Percentiles rank a stretch among this genome's conserved stretches.
These are phyloP conservation scores for Rynchops niger DNA, from an alignment of 2,113 vertebrate species.

Conservation along the genomic window DNA sequence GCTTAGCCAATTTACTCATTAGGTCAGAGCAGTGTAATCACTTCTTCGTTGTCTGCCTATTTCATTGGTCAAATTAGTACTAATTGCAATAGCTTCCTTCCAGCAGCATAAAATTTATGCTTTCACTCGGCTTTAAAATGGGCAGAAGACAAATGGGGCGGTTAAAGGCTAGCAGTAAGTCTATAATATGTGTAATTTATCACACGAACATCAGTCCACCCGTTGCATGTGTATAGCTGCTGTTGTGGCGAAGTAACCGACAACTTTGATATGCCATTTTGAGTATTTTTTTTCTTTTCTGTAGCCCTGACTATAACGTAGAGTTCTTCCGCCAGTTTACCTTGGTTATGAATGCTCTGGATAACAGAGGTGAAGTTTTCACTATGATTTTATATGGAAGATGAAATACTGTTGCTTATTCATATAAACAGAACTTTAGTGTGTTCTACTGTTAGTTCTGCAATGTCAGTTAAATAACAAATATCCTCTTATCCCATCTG, in stretches of 20 bases:
- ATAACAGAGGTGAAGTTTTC: slow-evolving; percentile 90
- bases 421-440: not conserved
- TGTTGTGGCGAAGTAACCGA: not conserved
- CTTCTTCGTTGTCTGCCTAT: not conserved
- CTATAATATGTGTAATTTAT: not conserved
- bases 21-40: slow-evolving; percentile 19
- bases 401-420: not conserved
- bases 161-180: not conserved
- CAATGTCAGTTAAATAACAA: not conserved
- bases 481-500: not conserved
- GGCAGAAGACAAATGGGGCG: not conserved
- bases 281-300: slow-evolving; percentile 56
- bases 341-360: slow-evolving; percentile 97
- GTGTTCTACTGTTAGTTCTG: not conserved
- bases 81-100: slow-evolving; percentile 18
- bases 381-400: not conserved
- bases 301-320: slow-evolving; percentile 95
- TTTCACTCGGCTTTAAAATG: not conserved
- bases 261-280: not conserved
- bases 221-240: not conserved
- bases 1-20: slow-evolving; percentile 36
- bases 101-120: not conserved
- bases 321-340: slow-evolving; percentile 96
- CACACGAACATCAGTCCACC: rapidly evolving
- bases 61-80: not conserved